These are phyloP conservation scores for Ceratina japonica DNA, from an alignment of 1,140 invertebrate genomes.

Conservation along the genomic window DNA sequence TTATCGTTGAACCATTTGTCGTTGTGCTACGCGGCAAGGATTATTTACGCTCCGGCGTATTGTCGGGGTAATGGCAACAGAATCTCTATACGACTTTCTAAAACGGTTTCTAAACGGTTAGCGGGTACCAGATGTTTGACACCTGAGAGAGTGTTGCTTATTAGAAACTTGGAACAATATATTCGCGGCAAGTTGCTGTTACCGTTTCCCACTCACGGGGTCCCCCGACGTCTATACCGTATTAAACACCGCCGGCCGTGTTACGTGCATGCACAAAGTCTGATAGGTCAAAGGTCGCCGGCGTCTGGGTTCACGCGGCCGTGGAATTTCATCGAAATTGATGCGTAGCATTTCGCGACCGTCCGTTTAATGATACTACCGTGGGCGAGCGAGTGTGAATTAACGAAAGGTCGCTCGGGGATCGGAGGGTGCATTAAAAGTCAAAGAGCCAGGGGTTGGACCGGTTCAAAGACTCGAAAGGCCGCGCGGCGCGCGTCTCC, in stretches of 20 bases:
- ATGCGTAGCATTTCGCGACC: neutral
- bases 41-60: neutral
- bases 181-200: neutral
- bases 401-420: neutral
- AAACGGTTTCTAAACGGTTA: slow-evolving; percentile 1
- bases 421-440: neutral
- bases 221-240: neutral
- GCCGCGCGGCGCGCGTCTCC: too few relatives aligned
- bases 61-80: neutral
- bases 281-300: neutral
- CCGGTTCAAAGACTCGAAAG: neutral
- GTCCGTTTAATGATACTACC: neutral
- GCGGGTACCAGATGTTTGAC: slow-evolving; percentile 2
- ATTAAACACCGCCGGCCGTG: too few relatives aligned
- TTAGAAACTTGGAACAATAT: slow-evolving; percentile 10
- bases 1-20: neutral
- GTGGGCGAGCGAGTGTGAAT: neutral
- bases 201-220: too few relatives aligned
- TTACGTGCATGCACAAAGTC: too few relatives aligned
- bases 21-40: neutral
- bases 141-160: slow-evolving; percentile 5
- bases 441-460: neutral
- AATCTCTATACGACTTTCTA: slow-evolving; percentile 10
- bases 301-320: neutral
- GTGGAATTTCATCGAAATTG: neutral